Evolutionary conservation across 2,113 vertebrate species (phyloP).

Genomic region (Anolis carolinensis): DNA sequence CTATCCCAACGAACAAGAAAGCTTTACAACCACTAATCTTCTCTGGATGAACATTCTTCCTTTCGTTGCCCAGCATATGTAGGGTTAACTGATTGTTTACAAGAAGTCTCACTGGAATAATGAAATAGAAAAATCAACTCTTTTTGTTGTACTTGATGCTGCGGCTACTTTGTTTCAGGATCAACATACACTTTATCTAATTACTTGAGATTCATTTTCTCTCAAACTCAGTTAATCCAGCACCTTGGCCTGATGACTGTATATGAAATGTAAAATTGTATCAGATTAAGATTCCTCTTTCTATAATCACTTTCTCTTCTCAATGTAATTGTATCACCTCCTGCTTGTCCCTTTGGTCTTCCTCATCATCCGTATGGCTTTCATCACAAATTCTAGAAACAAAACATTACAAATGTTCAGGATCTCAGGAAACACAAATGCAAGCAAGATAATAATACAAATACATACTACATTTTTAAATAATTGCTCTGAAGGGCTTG

Average conservation of each 20-base stretch:
- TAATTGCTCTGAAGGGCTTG: neutral
- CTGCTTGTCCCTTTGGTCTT: constrained; percentile 74
- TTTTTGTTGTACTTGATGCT: neutral
- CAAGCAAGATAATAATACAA: neutral
- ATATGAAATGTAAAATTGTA: neutral
- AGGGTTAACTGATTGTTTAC: neutral
- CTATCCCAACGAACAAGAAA: neutral
- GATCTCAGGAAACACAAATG: neutral
- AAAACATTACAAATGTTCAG: constrained; percentile 33
- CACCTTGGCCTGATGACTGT: neutral
- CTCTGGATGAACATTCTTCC: neutral
- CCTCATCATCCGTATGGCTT: constrained; percentile 73
- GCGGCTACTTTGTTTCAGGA: neutral
- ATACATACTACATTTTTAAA: neutral
- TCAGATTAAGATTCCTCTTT: neutral
- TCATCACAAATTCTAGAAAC: constrained; percentile 63
- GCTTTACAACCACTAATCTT: neutral
- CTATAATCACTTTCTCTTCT: neutral
- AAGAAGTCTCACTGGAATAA: neutral
- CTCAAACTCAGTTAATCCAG: constrained; percentile 1
- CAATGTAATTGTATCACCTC: constrained; percentile 77
- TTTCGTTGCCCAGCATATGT: neutral
- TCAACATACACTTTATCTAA: neutral
- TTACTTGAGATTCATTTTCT: neutral
- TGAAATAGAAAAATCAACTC: neutral